phyloP scores from a whole-genome alignment of 2,113 vertebrate genomes.

The Geococcyx californianus region DNA sequence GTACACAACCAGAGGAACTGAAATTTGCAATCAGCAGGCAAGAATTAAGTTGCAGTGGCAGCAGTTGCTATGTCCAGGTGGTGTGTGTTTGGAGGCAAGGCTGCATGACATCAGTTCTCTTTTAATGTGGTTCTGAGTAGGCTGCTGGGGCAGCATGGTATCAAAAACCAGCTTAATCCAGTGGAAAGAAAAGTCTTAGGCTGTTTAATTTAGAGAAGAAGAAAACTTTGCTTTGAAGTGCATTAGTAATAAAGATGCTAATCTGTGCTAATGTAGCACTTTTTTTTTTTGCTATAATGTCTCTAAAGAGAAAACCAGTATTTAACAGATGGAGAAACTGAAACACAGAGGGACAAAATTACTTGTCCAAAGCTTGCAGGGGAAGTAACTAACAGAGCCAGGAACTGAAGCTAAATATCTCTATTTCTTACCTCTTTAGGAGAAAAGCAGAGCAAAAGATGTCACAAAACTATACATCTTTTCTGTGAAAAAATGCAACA shows the following conservation, averaged over 20 bases:
- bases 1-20: slow-evolving; percentile 59
- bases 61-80: slow-evolving; percentile 44
- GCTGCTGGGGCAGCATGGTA: not conserved
- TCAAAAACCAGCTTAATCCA: not conserved
- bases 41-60: slow-evolving; percentile 50
- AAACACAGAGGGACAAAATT: not conserved
- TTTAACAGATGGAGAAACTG: not conserved
- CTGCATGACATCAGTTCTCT: slow-evolving; percentile 15
- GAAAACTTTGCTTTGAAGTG: not conserved
- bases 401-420: not conserved
- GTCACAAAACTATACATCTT: not conserved
- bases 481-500: not conserved
- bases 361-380: not conserved
- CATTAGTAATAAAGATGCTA: not conserved
- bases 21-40: slow-evolving; percentile 57
- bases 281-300: not conserved
- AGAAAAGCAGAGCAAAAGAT: not conserved
- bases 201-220: not conserved
- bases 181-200: not conserved
- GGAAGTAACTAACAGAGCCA: not conserved
- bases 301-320: not conserved
- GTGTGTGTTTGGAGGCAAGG: not conserved
- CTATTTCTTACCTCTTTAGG: not conserved
- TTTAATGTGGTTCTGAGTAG: slow-evolving; percentile 38
- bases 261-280: not conserved